Percentiles rank a stretch among this genome's conserved stretches.
These are phyloP conservation scores for Phaenicophaeus curvirostris DNA, from an alignment of 2,797 vertebrate genomes.

Conservation along the genomic window DNA sequence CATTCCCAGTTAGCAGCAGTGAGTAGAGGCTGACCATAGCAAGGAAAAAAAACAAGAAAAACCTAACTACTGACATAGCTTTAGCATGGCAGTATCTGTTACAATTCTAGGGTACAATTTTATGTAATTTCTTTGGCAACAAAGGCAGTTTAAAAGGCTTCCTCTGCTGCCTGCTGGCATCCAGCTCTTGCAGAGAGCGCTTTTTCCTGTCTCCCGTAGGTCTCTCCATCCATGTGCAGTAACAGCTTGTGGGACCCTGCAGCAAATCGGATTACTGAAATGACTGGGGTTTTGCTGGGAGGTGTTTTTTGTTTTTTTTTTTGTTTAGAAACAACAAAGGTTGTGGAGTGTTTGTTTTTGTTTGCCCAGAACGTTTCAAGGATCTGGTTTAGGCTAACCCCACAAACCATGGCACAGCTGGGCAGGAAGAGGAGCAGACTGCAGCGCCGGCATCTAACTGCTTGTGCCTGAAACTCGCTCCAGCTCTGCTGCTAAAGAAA, in stretches of 20 bases:
- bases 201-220: neutral
- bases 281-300: slow-evolving; percentile 23
- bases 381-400: slow-evolving; percentile 49
- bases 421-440: slow-evolving; percentile 68
- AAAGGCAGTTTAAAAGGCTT: slow-evolving; percentile 22
- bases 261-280: slow-evolving; percentile 23
- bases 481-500: slow-evolving; percentile 12
- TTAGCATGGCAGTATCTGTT: neutral
- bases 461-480: neutral
- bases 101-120: neutral
- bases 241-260: slow-evolving; percentile 22
- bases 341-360: slow-evolving; percentile 49
- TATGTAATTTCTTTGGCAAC: neutral
- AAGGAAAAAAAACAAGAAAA: neutral
- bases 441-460: neutral
- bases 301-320: neutral
- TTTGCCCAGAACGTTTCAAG: slow-evolving; percentile 41
- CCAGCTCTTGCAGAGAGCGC: neutral
- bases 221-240: neutral
- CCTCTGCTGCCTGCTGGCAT: slow-evolving; percentile 13
- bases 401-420: slow-evolving; percentile 63
- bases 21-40: neutral
- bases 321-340: slow-evolving; percentile 54
- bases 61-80: neutral
- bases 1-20: neutral